Percentiles rank a stretch among this genome's conserved stretches.
Evolutionary conservation across 1,140 invertebrate genomes (phyloP).

Genomic region (Bombus waltoni): DNA sequence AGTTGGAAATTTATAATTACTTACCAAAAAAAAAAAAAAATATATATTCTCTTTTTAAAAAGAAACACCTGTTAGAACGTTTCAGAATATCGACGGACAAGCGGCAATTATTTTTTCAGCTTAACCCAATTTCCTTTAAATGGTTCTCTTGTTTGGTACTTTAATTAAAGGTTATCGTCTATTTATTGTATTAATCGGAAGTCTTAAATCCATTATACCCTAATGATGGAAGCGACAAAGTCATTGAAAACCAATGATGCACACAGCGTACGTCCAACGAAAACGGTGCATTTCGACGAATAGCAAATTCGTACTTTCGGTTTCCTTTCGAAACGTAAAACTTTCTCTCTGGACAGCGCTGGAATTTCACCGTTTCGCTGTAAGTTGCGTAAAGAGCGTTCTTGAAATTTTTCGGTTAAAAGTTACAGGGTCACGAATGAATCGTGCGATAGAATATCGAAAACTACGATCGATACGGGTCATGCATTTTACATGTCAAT

Average conservation of each 20-base stretch:
- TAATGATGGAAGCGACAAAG: rapidly evolving
- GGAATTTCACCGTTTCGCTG: too few species aligned
- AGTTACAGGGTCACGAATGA: background rate
- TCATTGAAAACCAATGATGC: background rate
- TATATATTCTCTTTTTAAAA: background rate
- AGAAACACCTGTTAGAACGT: too few species aligned
- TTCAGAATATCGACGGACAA: background rate
- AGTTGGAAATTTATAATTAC: background rate
- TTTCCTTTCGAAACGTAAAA: too few species aligned
- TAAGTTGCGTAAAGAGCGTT: too few species aligned
- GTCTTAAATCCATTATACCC: background rate
- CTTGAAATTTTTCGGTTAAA: too few species aligned
- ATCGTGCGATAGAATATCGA: background rate
- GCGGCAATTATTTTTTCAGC: background rate
- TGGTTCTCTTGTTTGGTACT: background rate
- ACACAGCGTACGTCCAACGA: too few species aligned
- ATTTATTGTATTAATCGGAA: background rate
- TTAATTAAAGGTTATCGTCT: background rate
- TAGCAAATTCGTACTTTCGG: too few species aligned
- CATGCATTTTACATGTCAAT: background rate
- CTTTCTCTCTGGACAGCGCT: too few species aligned
- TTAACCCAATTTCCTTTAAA: background rate
- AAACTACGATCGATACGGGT: background rate
- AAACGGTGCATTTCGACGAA: background rate
- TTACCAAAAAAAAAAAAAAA: background rate